These are phyloP conservation scores for Oncorhynchus mykiss DNA, from an alignment of 2,113 vertebrate genomes.

Conservation along the genomic window DNA sequence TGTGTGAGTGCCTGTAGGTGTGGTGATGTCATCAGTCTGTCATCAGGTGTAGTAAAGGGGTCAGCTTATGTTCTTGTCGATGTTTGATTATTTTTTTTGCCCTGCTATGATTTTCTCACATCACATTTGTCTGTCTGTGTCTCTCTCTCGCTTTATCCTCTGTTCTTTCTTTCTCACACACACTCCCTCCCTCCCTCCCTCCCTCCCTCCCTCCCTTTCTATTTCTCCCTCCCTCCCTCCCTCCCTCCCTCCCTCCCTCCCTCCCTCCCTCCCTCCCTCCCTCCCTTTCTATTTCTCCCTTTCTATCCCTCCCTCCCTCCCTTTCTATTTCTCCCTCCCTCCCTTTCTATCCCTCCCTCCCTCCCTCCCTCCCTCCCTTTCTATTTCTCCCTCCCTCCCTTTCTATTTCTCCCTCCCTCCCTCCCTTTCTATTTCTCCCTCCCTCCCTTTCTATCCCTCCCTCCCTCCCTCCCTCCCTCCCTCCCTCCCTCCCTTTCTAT, in stretches of 20 bases:
- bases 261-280: background rate
- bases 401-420: no score
- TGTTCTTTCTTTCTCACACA: background rate
- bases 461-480: background rate
- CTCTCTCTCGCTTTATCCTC: no score
- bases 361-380: no score
- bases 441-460: no score
- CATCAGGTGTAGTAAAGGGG: background rate
- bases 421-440: no score
- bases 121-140: background rate
- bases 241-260: background rate
- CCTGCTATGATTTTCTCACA: background rate
- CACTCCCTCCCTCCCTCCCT: background rate
- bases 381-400: no score
- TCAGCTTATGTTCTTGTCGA: background rate
- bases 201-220: background rate
- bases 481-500: no score
- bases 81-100: background rate
- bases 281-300: background rate
- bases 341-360: fast-evolving
- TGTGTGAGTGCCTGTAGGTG: background rate
- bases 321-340: no score
- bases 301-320: no score
- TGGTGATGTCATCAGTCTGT: background rate
- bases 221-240: background rate